Conservation (phyloP, 2,888 invertebrate genomes). For the Limenitis camilla region DNA sequence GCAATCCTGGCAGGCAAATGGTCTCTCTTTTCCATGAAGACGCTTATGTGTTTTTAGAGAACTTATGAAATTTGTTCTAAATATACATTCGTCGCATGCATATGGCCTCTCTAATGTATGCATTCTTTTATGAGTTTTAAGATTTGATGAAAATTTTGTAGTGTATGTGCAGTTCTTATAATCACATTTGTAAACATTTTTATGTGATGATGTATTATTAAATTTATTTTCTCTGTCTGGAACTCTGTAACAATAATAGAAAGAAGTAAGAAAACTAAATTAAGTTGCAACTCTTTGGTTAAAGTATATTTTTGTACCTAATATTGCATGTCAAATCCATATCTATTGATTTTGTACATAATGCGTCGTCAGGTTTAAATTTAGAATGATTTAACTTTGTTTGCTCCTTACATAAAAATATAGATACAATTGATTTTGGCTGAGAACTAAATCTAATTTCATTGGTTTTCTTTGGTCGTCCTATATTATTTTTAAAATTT, state of each 20-base stretch:
- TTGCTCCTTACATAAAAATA: conserved; percentile 36
- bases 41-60: conserved; percentile 62
- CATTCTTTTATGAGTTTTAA: conserved; percentile 60
- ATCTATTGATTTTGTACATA: too few relatives aligned
- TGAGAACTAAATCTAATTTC: conserved; percentile 44
- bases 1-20: conserved; percentile 55
- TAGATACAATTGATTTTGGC: conserved; percentile 53
- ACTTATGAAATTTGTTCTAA: conserved; percentile 63
- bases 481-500: conserved; percentile 28
- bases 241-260: conserved; percentile 34
- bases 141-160: conserved; percentile 64
- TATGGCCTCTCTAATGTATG: conserved; percentile 63
- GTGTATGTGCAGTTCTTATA: conserved; percentile 70
- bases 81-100: conserved; percentile 63
- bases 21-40: conserved; percentile 56
- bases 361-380: too few relatives aligned
- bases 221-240: conserved; percentile 53
- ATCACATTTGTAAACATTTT: conserved; percentile 52
- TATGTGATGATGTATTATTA: conserved; percentile 54
- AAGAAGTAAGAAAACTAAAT: not conserved
- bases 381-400: not conserved
- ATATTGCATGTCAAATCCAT: too few relatives aligned
- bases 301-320: conserved; percentile 7
- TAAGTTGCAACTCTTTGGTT: not conserved
- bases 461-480: conserved; percentile 43